phyloP scores from a whole-genome alignment of 2,797 vertebrate genomes.

The Pseudomugil tenellus region DNA sequence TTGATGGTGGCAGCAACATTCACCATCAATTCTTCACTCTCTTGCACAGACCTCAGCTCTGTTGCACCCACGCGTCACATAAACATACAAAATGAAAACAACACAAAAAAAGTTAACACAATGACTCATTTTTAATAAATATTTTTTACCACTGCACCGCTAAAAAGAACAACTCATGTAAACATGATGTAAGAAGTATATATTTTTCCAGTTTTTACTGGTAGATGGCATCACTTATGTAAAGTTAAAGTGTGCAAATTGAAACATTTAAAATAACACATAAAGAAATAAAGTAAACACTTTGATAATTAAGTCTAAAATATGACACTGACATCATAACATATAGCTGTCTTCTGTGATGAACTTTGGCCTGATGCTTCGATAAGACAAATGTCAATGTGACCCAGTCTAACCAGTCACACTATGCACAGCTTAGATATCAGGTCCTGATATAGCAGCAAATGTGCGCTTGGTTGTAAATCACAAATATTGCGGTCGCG shows the following conservation, averaged over 20 bases:
- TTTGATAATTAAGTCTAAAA: conserved; percentile 5
- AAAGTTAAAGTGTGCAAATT: not conserved
- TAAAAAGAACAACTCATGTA: not conserved
- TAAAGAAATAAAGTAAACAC: not conserved
- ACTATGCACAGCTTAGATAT: conserved; percentile 32
- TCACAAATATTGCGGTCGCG: conserved; percentile 60
- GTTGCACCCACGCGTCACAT: conserved; percentile 39
- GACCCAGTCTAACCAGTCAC: conserved; percentile 36
- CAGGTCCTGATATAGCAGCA: conserved; percentile 63
- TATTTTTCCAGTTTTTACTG: not conserved
- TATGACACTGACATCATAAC: conserved; percentile 23
- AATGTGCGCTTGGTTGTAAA: conserved; percentile 59
- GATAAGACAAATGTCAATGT: conserved; percentile 55
- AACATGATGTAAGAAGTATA: not conserved
- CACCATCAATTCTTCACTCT: conserved; percentile 90
- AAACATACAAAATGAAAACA: conserved; percentile 7
- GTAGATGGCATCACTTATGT: not conserved
- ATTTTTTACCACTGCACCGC: not conserved
- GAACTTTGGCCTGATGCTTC: conserved; percentile 29
- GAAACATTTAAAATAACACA: conserved; percentile 5
- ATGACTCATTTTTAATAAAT: not conserved
- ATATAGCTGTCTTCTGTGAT: conserved; percentile 27
- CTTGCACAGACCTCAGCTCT: conserved; percentile 87
- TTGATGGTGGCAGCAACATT: conserved; percentile 88
- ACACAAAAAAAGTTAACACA: not conserved